These are phyloP conservation scores for Salpingus planirostris DNA, from an alignment of 2,888 invertebrate species.

Conservation along the genomic window DNA sequence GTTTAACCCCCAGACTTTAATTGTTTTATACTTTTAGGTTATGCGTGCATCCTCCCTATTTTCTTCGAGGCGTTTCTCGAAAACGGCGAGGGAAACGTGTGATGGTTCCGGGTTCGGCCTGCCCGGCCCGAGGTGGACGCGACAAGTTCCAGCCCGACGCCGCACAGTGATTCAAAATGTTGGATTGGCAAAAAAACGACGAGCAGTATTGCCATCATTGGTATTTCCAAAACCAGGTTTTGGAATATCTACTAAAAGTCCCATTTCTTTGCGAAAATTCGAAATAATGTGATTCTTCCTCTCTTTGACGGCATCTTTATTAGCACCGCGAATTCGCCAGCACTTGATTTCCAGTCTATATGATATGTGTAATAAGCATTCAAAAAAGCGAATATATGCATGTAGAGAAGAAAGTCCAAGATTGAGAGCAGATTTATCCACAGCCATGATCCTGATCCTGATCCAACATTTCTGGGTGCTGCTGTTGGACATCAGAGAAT, in stretches of 20 bases:
- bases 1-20: too few species aligned
- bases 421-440: not conserved
- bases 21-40: too few species aligned
- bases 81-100: too few species aligned
- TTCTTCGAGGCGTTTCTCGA: too few species aligned
- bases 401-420: constrained; percentile 15
- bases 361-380: constrained; percentile 4
- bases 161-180: too few species aligned
- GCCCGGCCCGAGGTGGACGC: too few species aligned
- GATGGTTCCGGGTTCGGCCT: too few species aligned
- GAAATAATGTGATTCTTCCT: constrained; percentile 8
- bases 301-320: constrained; percentile 2
- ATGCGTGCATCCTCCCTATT: too few species aligned
- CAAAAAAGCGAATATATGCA: constrained; percentile 14
- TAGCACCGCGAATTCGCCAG: not conserved
- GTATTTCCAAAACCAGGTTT: constrained; percentile 21
- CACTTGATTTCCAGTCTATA: constrained; percentile 3
- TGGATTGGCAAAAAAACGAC: constrained; percentile 21
- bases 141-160: too few species aligned
- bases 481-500: constrained; percentile 19
- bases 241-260: constrained; percentile 19
- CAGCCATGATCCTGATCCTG: not conserved
- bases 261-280: constrained; percentile 11
- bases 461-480: constrained; percentile 22
- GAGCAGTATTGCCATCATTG: constrained; percentile 23